phyloP scores from a whole-genome alignment of 2,888 invertebrate genomes.

The Tenthredo distinguenda region DNA sequence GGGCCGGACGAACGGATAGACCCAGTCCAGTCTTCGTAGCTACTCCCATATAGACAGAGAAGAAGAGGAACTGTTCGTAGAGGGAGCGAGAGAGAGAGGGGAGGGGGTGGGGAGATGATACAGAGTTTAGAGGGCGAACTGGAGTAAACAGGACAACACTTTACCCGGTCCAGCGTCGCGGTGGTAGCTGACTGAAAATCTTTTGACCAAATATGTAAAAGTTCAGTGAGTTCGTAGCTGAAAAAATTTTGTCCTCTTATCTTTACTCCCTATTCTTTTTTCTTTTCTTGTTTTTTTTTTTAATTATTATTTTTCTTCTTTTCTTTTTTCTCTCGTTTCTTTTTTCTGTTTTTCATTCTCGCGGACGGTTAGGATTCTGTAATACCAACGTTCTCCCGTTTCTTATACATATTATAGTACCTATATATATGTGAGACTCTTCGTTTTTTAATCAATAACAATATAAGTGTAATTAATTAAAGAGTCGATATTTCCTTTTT shows the following conservation, averaged over 20 bases:
- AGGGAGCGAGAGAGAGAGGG: conserved; percentile 42
- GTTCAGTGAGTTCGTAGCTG: conserved; percentile 55
- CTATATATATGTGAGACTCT: neutral
- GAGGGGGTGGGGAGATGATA: neutral
- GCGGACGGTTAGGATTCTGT: conserved; percentile 1
- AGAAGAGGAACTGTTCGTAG: conserved; percentile 33
- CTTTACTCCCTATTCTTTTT: conserved; percentile 41
- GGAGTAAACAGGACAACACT: conserved; percentile 69
- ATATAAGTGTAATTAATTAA: neutral
- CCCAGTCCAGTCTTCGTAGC: conserved; percentile 23
- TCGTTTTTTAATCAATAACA: neutral
- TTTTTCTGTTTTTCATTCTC: conserved; percentile 7
- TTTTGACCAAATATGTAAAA: conserved; percentile 65
- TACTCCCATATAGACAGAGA: conserved; percentile 35
- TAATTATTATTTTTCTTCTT: neutral
- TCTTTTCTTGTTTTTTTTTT: neutral
- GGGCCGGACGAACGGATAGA: conserved; percentile 39
- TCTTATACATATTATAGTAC: neutral
- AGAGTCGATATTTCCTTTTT: neutral
- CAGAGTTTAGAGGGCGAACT: conserved; percentile 55
- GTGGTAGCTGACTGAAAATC: conserved; percentile 60
- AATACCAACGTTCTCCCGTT: neutral
- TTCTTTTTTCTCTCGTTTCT: neutral
- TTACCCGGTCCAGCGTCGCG: conserved; percentile 58
- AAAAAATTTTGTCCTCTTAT: conserved; percentile 52